Conservation (phyloP, 1,140 invertebrate genomes). For the Trichoplusia ni region DNA sequence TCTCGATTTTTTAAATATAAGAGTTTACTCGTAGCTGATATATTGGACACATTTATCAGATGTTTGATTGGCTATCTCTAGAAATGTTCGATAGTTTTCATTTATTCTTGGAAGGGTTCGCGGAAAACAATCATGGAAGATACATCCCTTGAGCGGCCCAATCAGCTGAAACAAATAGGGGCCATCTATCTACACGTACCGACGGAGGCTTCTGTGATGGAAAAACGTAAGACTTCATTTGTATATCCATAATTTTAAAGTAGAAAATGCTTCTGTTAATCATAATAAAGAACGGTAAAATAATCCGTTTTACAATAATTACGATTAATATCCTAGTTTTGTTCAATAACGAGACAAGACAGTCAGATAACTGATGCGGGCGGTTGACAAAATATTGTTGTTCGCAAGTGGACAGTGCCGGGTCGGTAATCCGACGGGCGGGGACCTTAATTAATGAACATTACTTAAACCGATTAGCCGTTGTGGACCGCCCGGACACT, state of each 20-base stretch:
- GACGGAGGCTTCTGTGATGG: conserved; percentile 17
- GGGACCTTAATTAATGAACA: conserved; percentile 60
- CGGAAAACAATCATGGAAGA: conserved; percentile 68
- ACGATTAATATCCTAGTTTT: conserved; percentile 49
- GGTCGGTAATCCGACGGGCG: conserved; percentile 47
- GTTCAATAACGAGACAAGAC: conserved; percentile 8
- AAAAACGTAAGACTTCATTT: conserved; percentile 16
- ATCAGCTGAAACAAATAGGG: conserved; percentile 70
- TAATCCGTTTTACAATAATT: conserved; percentile 51
- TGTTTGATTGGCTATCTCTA: conserved; percentile 43
- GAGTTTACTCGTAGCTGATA: background rate
- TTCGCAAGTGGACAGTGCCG: conserved; percentile 45
- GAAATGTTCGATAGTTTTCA: conserved; percentile 39
- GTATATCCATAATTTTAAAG: conserved; percentile 12
- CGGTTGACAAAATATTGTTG: conserved; percentile 65
- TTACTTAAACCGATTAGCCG: conserved; percentile 64
- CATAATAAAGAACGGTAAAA: conserved; percentile 6
- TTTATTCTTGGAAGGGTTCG: conserved; percentile 61
- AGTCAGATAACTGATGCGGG: conserved; percentile 44
- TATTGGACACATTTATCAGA: conserved; percentile 36
- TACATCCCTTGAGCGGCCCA: conserved; percentile 60
- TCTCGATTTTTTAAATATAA: background rate
- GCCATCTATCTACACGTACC: conserved; percentile 53
- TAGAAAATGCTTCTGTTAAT: background rate
- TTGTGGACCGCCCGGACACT: conserved; percentile 41